Percentiles rank a stretch among this genome's conserved stretches.
These are phyloP conservation scores for Leucoptera coffeella DNA, from an alignment of 2,888 invertebrate species.

Conservation along the genomic window DNA sequence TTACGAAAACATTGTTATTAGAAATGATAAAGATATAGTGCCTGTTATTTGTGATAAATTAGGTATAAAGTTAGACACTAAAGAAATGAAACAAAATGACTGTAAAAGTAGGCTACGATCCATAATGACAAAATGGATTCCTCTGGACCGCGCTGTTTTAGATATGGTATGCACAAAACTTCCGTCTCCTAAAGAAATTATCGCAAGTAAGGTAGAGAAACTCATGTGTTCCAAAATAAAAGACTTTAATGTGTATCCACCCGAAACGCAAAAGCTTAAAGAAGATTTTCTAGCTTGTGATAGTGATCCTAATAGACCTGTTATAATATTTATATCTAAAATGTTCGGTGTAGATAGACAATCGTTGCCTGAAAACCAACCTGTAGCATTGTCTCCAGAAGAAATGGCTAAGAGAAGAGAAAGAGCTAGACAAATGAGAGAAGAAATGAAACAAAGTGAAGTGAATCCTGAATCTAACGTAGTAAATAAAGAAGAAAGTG, in stretches of 20 bases:
- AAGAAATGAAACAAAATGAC: constrained; percentile 77
- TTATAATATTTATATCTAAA: constrained; percentile 78
- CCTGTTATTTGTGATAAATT: constrained; percentile 67
- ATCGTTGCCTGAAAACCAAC: constrained; percentile 71
- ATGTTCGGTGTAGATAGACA: constrained; percentile 81
- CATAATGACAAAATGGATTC: constrained; percentile 84
- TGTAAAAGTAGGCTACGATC: constrained; percentile 71
- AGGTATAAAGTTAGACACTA: constrained; percentile 64
- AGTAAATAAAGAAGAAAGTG: constrained; percentile 11
- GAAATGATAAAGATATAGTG: constrained; percentile 71
- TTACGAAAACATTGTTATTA: constrained; percentile 74
- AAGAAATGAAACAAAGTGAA: constrained; percentile 41
- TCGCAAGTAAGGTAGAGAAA: constrained; percentile 72
- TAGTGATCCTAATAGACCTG: constrained; percentile 55
- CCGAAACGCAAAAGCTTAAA: constrained; percentile 65
- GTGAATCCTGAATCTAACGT: constrained; percentile 11
- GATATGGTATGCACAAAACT: constrained; percentile 74
- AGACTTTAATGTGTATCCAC: constrained; percentile 61
- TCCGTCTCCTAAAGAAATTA: constrained; percentile 75
- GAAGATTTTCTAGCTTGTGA: constrained; percentile 65
- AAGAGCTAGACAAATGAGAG: constrained; percentile 58
- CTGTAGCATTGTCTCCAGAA: constrained; percentile 67
- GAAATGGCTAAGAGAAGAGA: constrained; percentile 67
- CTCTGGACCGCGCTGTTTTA: constrained; percentile 75
- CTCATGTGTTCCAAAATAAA: constrained; percentile 69